These are phyloP conservation scores for Stichodactyla helianthus DNA, from an alignment of 64 coral and sea anemone species.

Conservation along the genomic window DNA sequence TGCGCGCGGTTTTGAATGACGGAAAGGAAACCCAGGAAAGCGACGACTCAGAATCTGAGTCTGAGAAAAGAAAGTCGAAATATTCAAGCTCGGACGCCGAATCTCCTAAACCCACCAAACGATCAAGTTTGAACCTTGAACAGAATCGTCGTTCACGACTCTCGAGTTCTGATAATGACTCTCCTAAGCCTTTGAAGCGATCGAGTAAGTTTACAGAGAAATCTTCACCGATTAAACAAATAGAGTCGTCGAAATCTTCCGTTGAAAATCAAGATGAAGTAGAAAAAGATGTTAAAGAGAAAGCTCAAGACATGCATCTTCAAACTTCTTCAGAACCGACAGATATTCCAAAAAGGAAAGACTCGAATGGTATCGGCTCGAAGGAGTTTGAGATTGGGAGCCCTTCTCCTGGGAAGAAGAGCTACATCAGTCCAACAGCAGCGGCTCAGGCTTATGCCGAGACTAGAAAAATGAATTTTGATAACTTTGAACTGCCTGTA, in stretches of 20 bases:
- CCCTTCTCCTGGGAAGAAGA: background rate
- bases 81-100: background rate
- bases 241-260: background rate
- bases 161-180: conserved; percentile 23
- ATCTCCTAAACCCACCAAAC: background rate
- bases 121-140: background rate
- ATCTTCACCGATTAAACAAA: background rate
- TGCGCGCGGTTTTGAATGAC: conserved; percentile 51
- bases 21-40: conserved; percentile 35
- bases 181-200: conserved; percentile 10
- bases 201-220: background rate
- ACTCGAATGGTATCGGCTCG: background rate
- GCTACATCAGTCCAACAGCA: conserved; percentile 13
- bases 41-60: background rate
- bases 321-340: background rate
- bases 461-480: conserved; percentile 64
- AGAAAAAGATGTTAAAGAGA: background rate
- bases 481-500: conserved; percentile 35
- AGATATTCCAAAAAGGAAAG: background rate
- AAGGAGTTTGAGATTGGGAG: background rate
- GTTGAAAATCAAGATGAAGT: background rate
- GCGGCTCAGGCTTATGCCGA: conserved; percentile 37
- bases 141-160: background rate
- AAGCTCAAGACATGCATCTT: background rate
- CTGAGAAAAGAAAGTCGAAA: background rate